phyloP scores from a whole-genome alignment of 2,888 invertebrate genomes.

The Aphodius sticticus region DNA sequence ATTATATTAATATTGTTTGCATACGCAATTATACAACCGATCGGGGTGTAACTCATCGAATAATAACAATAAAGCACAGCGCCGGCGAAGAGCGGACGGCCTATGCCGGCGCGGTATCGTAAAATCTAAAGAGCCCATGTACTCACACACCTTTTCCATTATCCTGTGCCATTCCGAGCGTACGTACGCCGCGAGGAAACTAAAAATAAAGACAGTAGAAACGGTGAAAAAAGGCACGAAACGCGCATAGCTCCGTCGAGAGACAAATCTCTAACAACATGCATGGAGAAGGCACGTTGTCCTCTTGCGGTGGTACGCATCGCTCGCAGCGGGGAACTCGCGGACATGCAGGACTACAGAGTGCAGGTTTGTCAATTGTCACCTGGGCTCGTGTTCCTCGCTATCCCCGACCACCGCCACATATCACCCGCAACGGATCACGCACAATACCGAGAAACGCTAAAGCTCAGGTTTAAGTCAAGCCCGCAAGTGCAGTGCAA shows the following conservation, averaged over 20 bases:
- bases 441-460: constrained; percentile 39
- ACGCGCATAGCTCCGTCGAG: constrained; percentile 48
- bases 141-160: constrained; percentile 58
- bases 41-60: constrained; percentile 20
- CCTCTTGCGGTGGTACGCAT: constrained; percentile 54
- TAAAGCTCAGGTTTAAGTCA: constrained; percentile 45
- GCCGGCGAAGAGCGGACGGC: constrained; percentile 22
- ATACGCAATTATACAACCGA: neutral
- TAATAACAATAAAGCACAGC: constrained; percentile 42
- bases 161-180: constrained; percentile 42
- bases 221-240: constrained; percentile 43
- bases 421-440: constrained; percentile 50
- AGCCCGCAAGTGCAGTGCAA: constrained; percentile 41
- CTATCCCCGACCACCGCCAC: constrained; percentile 51
- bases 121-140: constrained; percentile 42
- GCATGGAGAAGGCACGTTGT: constrained; percentile 56
- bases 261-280: constrained; percentile 59
- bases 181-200: constrained; percentile 33
- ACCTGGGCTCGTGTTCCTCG: constrained; percentile 54
- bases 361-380: constrained; percentile 60
- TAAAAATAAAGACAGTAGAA: constrained; percentile 22
- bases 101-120: constrained; percentile 38
- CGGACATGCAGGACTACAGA: constrained; percentile 56
- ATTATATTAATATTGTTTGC: constrained; percentile 10
- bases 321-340: constrained; percentile 57